Conservation (phyloP, 2,113 vertebrate genomes). For the Oreochromis aureus region DNA sequence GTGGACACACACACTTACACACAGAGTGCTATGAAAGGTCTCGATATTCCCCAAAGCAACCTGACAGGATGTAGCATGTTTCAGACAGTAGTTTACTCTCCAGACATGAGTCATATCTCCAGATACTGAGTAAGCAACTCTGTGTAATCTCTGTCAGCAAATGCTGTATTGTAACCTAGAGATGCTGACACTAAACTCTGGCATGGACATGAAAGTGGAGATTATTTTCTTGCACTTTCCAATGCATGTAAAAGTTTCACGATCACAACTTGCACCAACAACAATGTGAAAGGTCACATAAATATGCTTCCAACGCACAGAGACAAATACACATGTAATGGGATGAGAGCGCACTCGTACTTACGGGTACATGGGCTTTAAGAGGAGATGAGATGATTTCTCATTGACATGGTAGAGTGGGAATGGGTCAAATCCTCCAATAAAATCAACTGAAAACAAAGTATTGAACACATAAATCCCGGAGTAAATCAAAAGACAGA, state of each 20-base stretch:
- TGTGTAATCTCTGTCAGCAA: neutral
- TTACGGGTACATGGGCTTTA: slow-evolving; percentile 89
- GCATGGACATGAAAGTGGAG: neutral
- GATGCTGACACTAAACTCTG: neutral
- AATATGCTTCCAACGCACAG: neutral
- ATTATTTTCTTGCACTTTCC: neutral
- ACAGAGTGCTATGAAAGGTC: neutral
- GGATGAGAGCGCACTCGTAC: slow-evolving; percentile 62
- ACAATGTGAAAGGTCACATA: neutral
- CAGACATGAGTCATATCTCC: neutral
- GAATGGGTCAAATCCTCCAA: slow-evolving; percentile 95
- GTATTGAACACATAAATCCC: slow-evolving; percentile 44
- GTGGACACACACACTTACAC: neutral
- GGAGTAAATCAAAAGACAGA: slow-evolving; percentile 46
- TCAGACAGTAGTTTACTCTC: neutral
- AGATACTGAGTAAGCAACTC: neutral
- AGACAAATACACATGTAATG: neutral
- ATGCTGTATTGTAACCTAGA: neutral
- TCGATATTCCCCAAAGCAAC: neutral
- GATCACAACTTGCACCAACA: neutral
- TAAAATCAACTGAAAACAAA: slow-evolving; percentile 95
- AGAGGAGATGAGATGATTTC: slow-evolving; percentile 88
- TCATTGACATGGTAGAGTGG: slow-evolving; percentile 94
- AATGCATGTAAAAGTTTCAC: neutral
- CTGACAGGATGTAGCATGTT: slow-evolving; percentile 30